phyloP scores from a whole-genome alignment of 2,888 invertebrate genomes.

The Acleris literana region DNA sequence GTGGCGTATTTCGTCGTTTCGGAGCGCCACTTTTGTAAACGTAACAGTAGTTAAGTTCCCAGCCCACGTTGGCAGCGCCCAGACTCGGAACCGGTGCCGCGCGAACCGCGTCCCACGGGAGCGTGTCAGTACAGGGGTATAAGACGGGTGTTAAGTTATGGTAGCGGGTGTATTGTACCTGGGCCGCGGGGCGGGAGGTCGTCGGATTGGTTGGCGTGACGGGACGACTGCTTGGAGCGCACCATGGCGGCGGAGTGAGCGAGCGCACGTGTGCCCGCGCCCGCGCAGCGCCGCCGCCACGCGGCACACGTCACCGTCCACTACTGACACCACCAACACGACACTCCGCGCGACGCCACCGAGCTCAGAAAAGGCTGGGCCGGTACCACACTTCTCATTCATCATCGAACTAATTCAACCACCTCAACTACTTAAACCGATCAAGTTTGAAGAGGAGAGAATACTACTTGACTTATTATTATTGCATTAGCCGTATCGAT shows the following conservation, averaged over 20 bases:
- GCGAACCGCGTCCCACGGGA: conserved; percentile 8
- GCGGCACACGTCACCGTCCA: conserved; percentile 51
- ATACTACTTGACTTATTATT: neutral
- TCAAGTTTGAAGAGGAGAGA: too few relatives aligned
- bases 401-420: neutral
- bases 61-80: conserved; percentile 31
- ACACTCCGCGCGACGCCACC: conserved; percentile 44
- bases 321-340: conserved; percentile 52
- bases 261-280: conserved; percentile 51
- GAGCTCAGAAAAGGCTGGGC: neutral
- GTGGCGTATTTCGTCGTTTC: conserved; percentile 14
- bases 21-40: neutral
- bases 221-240: conserved; percentile 79
- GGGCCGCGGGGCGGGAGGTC: conserved; percentile 78
- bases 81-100: neutral
- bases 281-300: conserved; percentile 47
- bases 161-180: conserved; percentile 56
- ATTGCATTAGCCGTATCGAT: conserved; percentile 26
- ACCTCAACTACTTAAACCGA: neutral
- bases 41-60: conserved; percentile 24
- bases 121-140: neutral
- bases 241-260: conserved; percentile 78
- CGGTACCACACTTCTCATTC: neutral
- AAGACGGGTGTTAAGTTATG: neutral
- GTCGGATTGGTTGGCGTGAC: conserved; percentile 72